Evolutionary conservation across 2,113 vertebrate species (phyloP).

Genomic region (Caretta caretta): DNA sequence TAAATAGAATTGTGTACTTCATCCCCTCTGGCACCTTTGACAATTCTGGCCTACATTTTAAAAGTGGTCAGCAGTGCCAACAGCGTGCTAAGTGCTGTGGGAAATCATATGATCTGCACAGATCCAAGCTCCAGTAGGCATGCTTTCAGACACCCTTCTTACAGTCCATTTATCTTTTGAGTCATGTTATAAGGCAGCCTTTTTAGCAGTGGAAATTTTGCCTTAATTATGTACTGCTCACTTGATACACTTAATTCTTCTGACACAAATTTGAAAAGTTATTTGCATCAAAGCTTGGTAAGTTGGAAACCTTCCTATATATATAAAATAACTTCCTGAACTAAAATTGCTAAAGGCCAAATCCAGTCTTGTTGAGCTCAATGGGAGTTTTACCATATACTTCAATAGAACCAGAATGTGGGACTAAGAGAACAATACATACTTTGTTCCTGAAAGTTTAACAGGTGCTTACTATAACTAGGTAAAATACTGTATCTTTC

Average conservation of each 20-base stretch:
- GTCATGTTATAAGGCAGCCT: background rate
- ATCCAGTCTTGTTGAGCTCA: background rate
- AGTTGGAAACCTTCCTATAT: constrained; percentile 11
- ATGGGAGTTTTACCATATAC: constrained; percentile 22
- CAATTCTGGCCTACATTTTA: background rate
- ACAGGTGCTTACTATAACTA: background rate
- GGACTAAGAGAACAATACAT: constrained; percentile 6
- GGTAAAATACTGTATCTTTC: constrained; percentile 1
- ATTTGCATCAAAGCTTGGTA: constrained; percentile 16
- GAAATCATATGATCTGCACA: background rate
- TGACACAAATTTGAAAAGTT: constrained; percentile 11
- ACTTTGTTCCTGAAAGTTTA: constrained; percentile 9
- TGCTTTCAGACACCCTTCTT: background rate
- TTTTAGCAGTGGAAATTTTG: background rate
- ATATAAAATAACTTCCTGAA: background rate
- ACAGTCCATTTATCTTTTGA: background rate
- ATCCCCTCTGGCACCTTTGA: background rate
- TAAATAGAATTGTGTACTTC: background rate
- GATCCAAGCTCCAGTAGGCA: background rate
- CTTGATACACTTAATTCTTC: background rate
- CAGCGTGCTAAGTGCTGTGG: background rate
- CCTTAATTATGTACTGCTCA: background rate
- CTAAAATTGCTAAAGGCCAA: background rate
- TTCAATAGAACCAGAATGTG: constrained; percentile 13
- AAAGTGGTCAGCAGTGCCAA: background rate